These are phyloP conservation scores for Phenacoccus solenopsis DNA, from an alignment of 1,140 invertebrate genomes.

Conservation along the genomic window DNA sequence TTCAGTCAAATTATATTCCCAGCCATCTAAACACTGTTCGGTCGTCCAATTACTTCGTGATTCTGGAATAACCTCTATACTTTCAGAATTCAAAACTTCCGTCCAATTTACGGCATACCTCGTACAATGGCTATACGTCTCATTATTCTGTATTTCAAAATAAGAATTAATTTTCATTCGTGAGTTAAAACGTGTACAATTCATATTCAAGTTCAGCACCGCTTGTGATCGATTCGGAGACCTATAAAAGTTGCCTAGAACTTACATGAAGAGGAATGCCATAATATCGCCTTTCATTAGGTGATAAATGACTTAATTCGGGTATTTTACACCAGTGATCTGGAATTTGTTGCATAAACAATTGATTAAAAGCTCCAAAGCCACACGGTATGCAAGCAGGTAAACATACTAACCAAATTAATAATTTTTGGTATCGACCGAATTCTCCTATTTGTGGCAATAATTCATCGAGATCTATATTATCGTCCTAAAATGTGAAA, in stretches of 20 bases:
- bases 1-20: constrained; percentile 59
- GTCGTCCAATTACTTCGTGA: constrained; percentile 44
- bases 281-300: constrained; percentile 41
- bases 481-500: constrained; percentile 34
- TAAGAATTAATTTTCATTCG: too few species aligned
- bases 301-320: constrained; percentile 41
- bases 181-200: not conserved
- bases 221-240: too few species aligned
- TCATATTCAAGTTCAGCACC: too few species aligned
- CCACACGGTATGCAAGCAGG: constrained; percentile 79
- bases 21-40: constrained; percentile 58
- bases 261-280: not conserved
- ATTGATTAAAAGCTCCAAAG: constrained; percentile 80
- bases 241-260: too few species aligned
- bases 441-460: constrained; percentile 75
- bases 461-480: constrained; percentile 67
- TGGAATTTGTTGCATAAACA: constrained; percentile 71
- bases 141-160: too few species aligned
- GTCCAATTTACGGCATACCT: constrained; percentile 61
- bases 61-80: constrained; percentile 26
- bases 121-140: constrained; percentile 33
- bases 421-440: constrained; percentile 69
- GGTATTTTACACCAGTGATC: constrained; percentile 67
- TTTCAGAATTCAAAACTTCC: constrained; percentile 34
- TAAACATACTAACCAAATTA: constrained; percentile 73